Percentiles rank a stretch among this genome's conserved stretches.
Evolutionary conservation across 2,888 invertebrate species (phyloP).

Genomic region (Eupithecia abbreviata): DNA sequence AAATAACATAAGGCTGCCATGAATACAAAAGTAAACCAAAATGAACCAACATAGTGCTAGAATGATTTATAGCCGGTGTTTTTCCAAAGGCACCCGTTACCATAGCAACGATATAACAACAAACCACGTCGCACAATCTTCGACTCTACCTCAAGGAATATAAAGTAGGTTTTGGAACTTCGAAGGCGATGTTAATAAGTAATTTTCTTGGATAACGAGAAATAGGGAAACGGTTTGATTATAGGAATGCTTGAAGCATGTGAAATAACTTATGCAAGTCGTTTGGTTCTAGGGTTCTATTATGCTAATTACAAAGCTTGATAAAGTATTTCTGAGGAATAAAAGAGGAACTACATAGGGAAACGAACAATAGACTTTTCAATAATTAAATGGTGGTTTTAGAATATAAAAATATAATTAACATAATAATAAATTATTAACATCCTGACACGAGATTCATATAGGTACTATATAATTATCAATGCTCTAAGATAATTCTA

Average conservation of each 20-base stretch:
- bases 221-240: slow-evolving; percentile 35
- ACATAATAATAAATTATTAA: too few relatives aligned
- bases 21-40: slow-evolving; percentile 40
- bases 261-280: slow-evolving; percentile 20
- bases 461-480: too few relatives aligned
- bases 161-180: slow-evolving; percentile 27
- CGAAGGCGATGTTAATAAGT: slow-evolving; percentile 36
- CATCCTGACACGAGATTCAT: too few relatives aligned
- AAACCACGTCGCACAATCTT: slow-evolving; percentile 35
- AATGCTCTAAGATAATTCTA: too few relatives aligned
- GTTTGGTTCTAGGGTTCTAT: slow-evolving; percentile 2
- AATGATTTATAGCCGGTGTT: slow-evolving; percentile 43
- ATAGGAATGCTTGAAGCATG: slow-evolving; percentile 33
- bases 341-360: neutral
- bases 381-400: too few relatives aligned
- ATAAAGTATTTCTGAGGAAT: neutral
- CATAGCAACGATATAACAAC: slow-evolving; percentile 62
- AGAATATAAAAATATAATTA: too few relatives aligned
- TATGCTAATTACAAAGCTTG: slow-evolving; percentile 9
- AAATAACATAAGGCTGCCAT: slow-evolving; percentile 22
- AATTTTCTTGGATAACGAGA: slow-evolving; percentile 37
- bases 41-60: slow-evolving; percentile 43
- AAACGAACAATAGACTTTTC: neutral
- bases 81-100: slow-evolving; percentile 51
- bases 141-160: slow-evolving; percentile 8